Evolutionary conservation across 1,140 invertebrate genomes (phyloP).

Genomic region (Hypsibius dujardini): DNA sequence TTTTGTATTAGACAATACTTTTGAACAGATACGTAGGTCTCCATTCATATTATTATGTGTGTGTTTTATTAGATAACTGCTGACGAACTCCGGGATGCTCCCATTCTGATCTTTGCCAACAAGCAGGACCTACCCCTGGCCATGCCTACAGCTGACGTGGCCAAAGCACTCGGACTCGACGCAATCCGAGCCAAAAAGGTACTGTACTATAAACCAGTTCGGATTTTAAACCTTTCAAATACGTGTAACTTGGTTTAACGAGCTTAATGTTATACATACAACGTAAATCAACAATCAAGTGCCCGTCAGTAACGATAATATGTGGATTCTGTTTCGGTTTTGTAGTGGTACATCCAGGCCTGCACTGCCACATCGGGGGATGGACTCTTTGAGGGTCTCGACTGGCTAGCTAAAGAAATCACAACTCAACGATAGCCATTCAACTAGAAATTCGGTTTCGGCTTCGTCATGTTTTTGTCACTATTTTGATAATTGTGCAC

Average conservation of each 20-base stretch:
- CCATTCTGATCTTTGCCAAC: conserved; percentile 40
- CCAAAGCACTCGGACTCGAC: neutral
- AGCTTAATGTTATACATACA: too few relatives aligned
- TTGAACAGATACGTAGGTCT: too few relatives aligned
- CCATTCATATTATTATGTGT: too few relatives aligned
- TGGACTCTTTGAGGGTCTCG: conserved; percentile 38
- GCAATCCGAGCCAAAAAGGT: neutral
- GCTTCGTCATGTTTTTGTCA: too few relatives aligned
- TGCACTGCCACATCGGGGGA: conserved; percentile 36
- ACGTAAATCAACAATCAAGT: too few relatives aligned
- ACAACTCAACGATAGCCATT: too few relatives aligned
- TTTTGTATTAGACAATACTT: too few relatives aligned
- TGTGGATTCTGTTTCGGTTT: too few relatives aligned
- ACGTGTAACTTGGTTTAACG: neutral
- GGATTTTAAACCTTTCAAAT: neutral
- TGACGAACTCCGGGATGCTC: conserved; percentile 38
- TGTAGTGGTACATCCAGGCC: conserved; percentile 38
- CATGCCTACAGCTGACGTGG: conserved; percentile 7
- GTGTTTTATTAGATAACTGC: conserved; percentile 32
- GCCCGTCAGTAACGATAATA: too few relatives aligned
- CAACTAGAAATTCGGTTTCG: too few relatives aligned
- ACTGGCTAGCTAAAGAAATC: conserved; percentile 37
- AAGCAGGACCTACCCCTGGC: conserved; percentile 34
- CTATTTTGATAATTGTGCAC: too few relatives aligned
- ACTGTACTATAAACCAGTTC: neutral